phyloP scores from a whole-genome alignment of 2,888 invertebrate genomes.

The Cinara cedri region DNA sequence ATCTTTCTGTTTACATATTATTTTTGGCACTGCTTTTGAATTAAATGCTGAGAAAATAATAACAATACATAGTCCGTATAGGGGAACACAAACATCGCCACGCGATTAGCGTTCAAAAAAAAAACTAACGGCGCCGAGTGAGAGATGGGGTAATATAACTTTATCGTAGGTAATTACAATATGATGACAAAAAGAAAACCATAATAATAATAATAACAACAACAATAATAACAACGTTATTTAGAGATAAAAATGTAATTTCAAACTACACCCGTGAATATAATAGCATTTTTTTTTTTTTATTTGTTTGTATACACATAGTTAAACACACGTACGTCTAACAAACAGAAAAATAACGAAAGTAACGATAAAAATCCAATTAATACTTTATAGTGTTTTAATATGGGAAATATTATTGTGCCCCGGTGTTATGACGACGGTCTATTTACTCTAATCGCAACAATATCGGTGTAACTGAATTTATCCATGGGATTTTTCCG shows the following conservation, averaged over 20 bases:
- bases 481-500: too few species aligned
- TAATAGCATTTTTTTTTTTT: constrained; percentile 1
- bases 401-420: too few species aligned
- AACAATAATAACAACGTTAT: too few species aligned
- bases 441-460: too few species aligned
- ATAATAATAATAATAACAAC: constrained; percentile 1
- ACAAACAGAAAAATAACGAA: not conserved
- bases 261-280: constrained; percentile 13
- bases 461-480: too few species aligned
- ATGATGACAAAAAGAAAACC: not conserved
- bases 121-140: not conserved
- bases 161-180: constrained; percentile 19
- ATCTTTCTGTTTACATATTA: not conserved
- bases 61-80: not conserved
- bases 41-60: constrained; percentile 16
- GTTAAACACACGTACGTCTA: not conserved
- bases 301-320: not conserved
- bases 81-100: not conserved
- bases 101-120: not conserved
- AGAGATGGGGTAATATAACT: not conserved
- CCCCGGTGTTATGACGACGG: too few species aligned
- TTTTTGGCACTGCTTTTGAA: not conserved
- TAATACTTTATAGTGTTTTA: not conserved
- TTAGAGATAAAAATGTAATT: constrained; percentile 2
- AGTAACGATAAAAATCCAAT: constrained; percentile 11